Evolutionary conservation across 2,888 invertebrate genomes (phyloP).

Genomic region (Lepidonotus clava): DNA sequence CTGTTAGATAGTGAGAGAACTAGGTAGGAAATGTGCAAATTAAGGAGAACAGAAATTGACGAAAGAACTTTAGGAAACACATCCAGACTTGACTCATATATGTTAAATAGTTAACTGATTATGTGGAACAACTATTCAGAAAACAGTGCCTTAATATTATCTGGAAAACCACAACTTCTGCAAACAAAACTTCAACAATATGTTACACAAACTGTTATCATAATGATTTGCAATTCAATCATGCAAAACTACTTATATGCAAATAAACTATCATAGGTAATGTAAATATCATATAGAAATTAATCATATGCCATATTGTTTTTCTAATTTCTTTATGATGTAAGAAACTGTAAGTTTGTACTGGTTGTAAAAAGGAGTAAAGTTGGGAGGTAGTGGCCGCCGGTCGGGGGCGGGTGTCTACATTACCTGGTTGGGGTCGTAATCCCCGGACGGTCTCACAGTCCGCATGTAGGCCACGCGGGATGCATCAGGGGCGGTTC

Average conservation of each 20-base stretch:
- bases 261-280: too few species aligned
- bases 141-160: not conserved
- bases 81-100: not conserved
- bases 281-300: too few species aligned
- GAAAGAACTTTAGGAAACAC: not conserved
- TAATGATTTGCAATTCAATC: not conserved
- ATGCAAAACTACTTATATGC: too few species aligned
- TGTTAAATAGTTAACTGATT: not conserved
- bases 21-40: not conserved
- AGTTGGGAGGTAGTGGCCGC: too few species aligned
- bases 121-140: not conserved
- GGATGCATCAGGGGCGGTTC: conserved; percentile 63
- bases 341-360: too few species aligned
- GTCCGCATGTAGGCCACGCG: conserved; percentile 67
- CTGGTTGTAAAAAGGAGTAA: too few species aligned
- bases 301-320: too few species aligned
- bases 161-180: not conserved
- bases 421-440: conserved; percentile 57
- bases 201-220: conserved; percentile 4
- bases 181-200: conserved; percentile 12
- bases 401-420: not conserved
- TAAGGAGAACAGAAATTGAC: not conserved
- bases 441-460: conserved; percentile 60
- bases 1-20: too few species aligned
- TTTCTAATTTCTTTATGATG: too few species aligned